Conservation (phyloP, 2,888 invertebrate species). For the Euphydryas editha region DNA sequence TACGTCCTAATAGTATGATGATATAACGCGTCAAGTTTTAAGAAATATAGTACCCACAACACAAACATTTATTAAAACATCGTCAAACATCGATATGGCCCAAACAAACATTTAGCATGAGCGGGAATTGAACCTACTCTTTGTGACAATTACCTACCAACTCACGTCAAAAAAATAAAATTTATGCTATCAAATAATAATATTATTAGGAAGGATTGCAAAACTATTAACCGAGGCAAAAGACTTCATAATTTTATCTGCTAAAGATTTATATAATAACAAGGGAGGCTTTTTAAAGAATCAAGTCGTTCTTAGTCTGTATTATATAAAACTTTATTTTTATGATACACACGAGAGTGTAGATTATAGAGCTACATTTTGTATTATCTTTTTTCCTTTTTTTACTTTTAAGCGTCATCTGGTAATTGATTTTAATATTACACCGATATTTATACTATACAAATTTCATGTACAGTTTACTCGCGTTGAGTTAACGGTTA, state of each 20-base stretch:
- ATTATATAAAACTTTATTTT: constrained; percentile 44
- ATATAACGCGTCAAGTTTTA: too few species aligned
- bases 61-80: too few species aligned
- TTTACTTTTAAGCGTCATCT: background rate
- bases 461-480: too few species aligned
- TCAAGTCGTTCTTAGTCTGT: constrained; percentile 37
- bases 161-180: background rate
- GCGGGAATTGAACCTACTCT: too few species aligned
- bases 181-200: background rate
- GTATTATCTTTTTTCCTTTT: background rate
- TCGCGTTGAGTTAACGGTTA: too few species aligned
- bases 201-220: background rate
- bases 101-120: too few species aligned
- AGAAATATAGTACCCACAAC: too few species aligned
- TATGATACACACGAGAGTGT: constrained; percentile 44
- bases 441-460: too few species aligned
- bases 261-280: background rate
- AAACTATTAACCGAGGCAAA: background rate
- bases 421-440: too few species aligned
- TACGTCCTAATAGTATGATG: too few species aligned
- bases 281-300: background rate
- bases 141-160: too few species aligned
- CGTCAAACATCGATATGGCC: too few species aligned
- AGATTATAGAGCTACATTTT: constrained; percentile 38
- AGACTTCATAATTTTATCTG: background rate